Evolutionary conservation across 2,797 vertebrate species (phyloP), one percentile per base, ranked within the genome.

Genomic region (Glossophaga mutica): DNA sequence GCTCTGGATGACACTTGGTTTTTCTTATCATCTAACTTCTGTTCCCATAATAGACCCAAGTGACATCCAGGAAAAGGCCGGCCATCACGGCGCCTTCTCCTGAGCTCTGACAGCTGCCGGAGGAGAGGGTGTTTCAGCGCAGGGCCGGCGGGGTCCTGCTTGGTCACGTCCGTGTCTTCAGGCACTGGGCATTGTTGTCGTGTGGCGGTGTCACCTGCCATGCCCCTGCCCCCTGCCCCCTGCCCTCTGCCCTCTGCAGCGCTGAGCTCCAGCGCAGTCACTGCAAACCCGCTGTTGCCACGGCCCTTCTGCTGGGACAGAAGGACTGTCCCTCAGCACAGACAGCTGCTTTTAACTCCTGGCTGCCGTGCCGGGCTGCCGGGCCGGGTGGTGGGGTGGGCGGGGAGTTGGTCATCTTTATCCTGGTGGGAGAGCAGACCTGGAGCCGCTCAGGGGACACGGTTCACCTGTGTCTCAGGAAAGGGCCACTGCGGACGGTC

Each of bases 21-120:
- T 96, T 94, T 6, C 95, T 97, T 98, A 97, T 97, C 97, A 14
- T 79, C 26, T 21, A 12, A 9, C 34, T 78, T 77, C 92, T 55
- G 21, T 67, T 90, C 97, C 96, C 68, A 73, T 65, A 96, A 97
- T 95, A 96, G 94, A 94, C 32, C 50, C 83, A 12, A 83, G 83
- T 79, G 79, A 95, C 97, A 90, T 76, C 65, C 85, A 70, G 95
- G 94, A 95, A 96, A 65, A 59, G 73, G 32, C 44, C 34, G 0
- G 34, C n/a, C 32, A 1, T 44, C 32, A 5, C 15, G 0, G 1
- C 37, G 0, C 9, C 67, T 81, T 12, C 74, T n/a, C 5, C 4
- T 4, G 81, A 74, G 24, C 32, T 8, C 32, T 3, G 59, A 5
- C 29, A 15, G 57, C 0, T 19, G 1, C 34, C 4, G 9, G 52